These are phyloP conservation scores for Enteromius thamalakanensis DNA, from an alignment of 2,797 vertebrate species.

Conservation along the genomic window DNA sequence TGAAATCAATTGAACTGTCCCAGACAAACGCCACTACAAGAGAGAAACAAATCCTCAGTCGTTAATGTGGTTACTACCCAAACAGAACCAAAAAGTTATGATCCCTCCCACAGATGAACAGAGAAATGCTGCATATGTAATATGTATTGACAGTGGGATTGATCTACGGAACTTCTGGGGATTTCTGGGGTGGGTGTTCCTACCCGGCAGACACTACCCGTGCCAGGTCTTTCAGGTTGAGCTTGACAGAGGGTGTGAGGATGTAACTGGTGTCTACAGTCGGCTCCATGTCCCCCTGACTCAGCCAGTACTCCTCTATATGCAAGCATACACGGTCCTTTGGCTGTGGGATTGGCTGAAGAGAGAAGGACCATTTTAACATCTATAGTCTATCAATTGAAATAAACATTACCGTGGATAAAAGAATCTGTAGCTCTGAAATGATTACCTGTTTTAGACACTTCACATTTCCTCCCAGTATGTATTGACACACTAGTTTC, in stretches of 20 bases:
- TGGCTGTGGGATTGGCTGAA: constrained; percentile 89
- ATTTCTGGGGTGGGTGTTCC: constrained; percentile 56
- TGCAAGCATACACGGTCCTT: constrained; percentile 78
- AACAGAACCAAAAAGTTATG: neutral
- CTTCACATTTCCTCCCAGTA: constrained; percentile 87
- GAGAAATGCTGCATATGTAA: neutral
- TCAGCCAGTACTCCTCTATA: constrained; percentile 94
- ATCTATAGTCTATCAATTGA: neutral
- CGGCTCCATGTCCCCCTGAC: constrained; percentile 88
- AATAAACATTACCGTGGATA: neutral
- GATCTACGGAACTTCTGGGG: constrained; percentile 11
- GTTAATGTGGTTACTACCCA: neutral
- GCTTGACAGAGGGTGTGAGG: constrained; percentile 91
- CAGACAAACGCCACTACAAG: neutral
- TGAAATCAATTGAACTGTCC: neutral
- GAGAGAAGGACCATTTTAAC: neutral
- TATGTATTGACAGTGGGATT: constrained; percentile 50
- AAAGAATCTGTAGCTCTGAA: constrained; percentile 1
- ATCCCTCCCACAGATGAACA: neutral
- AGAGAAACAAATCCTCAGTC: neutral
- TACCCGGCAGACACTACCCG: constrained; percentile 94
- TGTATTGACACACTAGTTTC: constrained; percentile 87
- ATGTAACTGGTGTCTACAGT: constrained; percentile 87
- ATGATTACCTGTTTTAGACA: constrained; percentile 87
- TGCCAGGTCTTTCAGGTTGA: constrained; percentile 91